Evolutionary conservation across 2,113 vertebrate species (phyloP).

Genomic region (Atlantisia rogersi): DNA sequence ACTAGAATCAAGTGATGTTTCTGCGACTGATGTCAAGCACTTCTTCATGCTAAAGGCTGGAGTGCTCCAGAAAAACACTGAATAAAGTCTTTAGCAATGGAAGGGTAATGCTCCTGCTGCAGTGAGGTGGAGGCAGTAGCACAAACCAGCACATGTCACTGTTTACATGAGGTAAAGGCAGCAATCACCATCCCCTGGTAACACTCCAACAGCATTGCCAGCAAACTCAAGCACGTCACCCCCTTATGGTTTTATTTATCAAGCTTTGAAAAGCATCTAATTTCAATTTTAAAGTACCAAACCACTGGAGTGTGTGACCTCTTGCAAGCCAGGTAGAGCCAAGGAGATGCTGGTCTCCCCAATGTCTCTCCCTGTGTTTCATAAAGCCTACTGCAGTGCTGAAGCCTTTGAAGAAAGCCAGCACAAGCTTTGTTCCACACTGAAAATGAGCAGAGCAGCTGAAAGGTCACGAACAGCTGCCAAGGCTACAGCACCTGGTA

Average conservation of each 20-base stretch:
- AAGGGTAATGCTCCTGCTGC: background rate
- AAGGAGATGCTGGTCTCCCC: background rate
- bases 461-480: background rate
- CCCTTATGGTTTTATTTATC: background rate
- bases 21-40: background rate
- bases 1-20: background rate
- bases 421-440: background rate
- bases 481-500: background rate
- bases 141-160: background rate
- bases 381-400: background rate
- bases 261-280: background rate
- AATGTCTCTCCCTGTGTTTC: background rate
- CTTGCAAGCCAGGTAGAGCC: background rate
- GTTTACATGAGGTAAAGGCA: background rate
- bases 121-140: background rate
- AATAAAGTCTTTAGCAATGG: background rate
- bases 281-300: background rate
- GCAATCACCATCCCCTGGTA: background rate
- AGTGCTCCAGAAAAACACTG: background rate
- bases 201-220: background rate
- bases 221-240: background rate
- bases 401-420: background rate
- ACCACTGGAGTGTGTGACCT: background rate
- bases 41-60: background rate
- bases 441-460: background rate